Base-by-base conservation (phyloP, 2,113 vertebrate genomes). In the Corythaeola cristata region DNA sequence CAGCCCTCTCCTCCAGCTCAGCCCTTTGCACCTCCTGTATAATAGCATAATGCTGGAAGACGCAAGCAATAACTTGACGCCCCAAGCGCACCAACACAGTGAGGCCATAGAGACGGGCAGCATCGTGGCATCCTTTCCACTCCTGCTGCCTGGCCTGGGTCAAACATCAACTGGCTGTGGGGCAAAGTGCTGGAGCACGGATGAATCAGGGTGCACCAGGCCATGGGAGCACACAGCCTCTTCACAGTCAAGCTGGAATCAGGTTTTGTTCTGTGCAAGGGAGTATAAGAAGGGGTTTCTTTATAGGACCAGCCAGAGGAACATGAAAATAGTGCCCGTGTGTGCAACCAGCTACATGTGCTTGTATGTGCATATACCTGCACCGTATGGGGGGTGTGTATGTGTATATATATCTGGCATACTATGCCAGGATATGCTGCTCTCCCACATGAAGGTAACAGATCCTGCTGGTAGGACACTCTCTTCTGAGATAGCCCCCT, bases 41-140 rank as follows among this genome's bases (percentile, higher is more conserved):
- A 32, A n/a, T 0, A 56, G 16, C 41, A 12, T 5, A 35, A 28
- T 4, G 8, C 13, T 66, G 32, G 32, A 49, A 37, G 50, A 47
- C 22, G 1, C 1, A 1, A 55, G 59, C 32, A n/a, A 17, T 14
- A 62, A 23, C 21, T 15, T 11, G 11, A 37, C 0, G 1, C 9
- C 37, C 11, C 33, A 53, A 37, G 41, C 2, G 0, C 39, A 22
- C 15, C 64, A 47, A 11, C 0, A 0, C 35, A 52, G 67, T 7
- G 18, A 75, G 62, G 56, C 23, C 33, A 64, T 1, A 4, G 59
- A 41, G 21, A 45, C 0, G 0, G 60, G n/a, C 44, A 49, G 52
- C 22, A 9, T 2, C 1, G 28, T 6, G 33, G 41, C 15, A 4
- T 56, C 39, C 27, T 27, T 64, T n/a, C 56, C 0, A 3, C 33